Evolutionary conservation across 1,140 invertebrate species (phyloP), one percentile per base, ranked within the genome.

Genomic region (Helicorthomorpha holstii): DNA sequence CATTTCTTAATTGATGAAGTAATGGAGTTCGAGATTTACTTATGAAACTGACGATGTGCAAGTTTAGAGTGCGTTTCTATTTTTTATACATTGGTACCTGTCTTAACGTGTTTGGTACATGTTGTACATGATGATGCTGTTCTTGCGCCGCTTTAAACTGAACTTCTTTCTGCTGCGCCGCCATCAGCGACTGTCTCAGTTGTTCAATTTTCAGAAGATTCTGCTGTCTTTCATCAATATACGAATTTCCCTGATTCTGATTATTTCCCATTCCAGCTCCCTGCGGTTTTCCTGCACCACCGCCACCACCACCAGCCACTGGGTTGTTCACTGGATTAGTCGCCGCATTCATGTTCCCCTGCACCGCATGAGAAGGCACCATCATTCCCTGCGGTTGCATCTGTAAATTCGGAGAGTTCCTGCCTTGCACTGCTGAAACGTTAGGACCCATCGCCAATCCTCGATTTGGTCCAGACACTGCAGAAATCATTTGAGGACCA

Each of bases 151-250:
- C 77, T 61, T 81, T 80, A 56, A 78, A 83, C 55, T 84, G 81
- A 67, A 77, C 72, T 61, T 85, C 82, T 60, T 83, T 80, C 58
- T 82, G 80, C 58, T 86, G 82, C 0, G 81, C 81, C 19, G 78
- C 76, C 63, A 84, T 81, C 46, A 86, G 67, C 57, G 74, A 79
- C 65, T 81, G 76, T 61, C 82, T 78, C 56, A 82, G 69, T 65
- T 82, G 72, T 53, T 75, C 69, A 48, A 75, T 78, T 57, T 73
- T 73, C 63, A 77, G 58, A 12, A 81, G 60, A 67, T 83, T 83
- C 54, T 80, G 76, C 59, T 81, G 77, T 27, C 80, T 67, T 48
- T 78, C 78, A 1, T 73, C 68, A 62, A 79, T 75, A 2, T 78
- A 57, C 47, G 70, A 66, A 19, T 73, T 72, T 48, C 61, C 63